Conservation (phyloP, 2,888 invertebrate species). For the Campoletis raptor region DNA sequence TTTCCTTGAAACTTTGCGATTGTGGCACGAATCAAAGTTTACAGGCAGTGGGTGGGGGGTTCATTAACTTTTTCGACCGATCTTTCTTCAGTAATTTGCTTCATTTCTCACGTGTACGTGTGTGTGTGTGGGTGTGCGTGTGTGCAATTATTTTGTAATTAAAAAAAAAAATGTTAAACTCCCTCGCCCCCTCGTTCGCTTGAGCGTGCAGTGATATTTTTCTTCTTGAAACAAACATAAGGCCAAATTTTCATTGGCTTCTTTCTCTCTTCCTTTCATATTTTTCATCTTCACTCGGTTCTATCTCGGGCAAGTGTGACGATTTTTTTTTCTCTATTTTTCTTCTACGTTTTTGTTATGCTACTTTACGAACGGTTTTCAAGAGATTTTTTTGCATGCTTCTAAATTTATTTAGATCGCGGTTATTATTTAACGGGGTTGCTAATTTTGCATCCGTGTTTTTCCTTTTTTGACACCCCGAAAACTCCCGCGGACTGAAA, state of each 20-base stretch:
- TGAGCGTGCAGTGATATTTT: constrained; percentile 59
- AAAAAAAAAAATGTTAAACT: background rate
- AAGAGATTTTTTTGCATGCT: constrained; percentile 60
- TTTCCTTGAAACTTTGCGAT: constrained; percentile 30
- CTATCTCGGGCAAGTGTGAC: background rate
- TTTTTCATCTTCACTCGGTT: constrained; percentile 25
- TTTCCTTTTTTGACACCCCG: background rate
- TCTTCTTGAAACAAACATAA: constrained; percentile 6
- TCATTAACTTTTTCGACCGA: constrained; percentile 1
- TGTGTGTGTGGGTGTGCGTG: constrained; percentile 45
- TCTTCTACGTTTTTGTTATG: background rate
- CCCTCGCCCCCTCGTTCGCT: constrained; percentile 48
- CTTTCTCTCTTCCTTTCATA: constrained; percentile 28
- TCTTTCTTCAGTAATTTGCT: constrained; percentile 32
- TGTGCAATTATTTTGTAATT: background rate
- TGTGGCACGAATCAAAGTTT: background rate
- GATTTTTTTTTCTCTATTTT: background rate
- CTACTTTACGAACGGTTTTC: constrained; percentile 33
- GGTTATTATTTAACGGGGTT: constrained; percentile 50
- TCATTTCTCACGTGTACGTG: constrained; percentile 43
- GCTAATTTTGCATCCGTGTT: constrained; percentile 39
- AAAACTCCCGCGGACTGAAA: background rate
- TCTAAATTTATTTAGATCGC: constrained; percentile 47
- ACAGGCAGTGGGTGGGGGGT: too few relatives aligned
- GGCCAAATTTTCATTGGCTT: constrained; percentile 21